A percentile compares a stretch with the other conserved stretches of the same genome.
Evolutionary conservation across 2,888 invertebrate genomes (phyloP).

Genomic region (Mycalesis mineus): DNA sequence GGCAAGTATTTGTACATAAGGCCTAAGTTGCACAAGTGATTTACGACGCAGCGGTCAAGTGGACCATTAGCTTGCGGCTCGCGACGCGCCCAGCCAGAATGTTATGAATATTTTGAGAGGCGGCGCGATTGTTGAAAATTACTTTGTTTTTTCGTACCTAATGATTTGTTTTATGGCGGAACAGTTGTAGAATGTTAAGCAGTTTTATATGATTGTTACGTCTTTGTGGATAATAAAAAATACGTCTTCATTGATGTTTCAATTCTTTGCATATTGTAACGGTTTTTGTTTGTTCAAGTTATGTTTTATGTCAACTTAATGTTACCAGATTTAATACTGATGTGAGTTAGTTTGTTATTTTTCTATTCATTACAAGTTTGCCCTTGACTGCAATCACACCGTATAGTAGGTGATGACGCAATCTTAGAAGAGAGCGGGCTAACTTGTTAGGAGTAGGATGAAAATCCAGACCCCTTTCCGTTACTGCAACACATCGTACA

Average conservation of each 20-base stretch:
- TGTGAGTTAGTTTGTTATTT: too few species aligned
- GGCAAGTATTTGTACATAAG: background rate
- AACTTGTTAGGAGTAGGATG: too few species aligned
- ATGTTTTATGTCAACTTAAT: too few species aligned
- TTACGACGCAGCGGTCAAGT: background rate
- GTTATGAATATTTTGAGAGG: slow-evolving; percentile 13
- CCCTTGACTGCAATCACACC: too few species aligned
- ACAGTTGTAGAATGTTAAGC: slow-evolving; percentile 18
- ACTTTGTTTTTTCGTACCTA: slow-evolving; percentile 17
- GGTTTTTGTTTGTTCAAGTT: too few species aligned
- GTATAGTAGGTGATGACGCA: too few species aligned
- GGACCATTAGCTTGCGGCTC: background rate
- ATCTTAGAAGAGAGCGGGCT: too few species aligned
- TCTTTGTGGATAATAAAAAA: background rate
- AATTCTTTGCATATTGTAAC: too few species aligned
- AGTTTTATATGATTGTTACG: background rate
- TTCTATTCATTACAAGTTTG: too few species aligned
- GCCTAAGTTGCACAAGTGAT: background rate
- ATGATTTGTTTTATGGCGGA: slow-evolving; percentile 21
- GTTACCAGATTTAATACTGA: too few species aligned
- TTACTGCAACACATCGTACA: too few species aligned
- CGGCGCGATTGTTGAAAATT: slow-evolving; percentile 21
- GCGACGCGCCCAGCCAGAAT: background rate
- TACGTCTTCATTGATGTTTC: background rate
- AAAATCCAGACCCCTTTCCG: too few species aligned